Evolutionary conservation across 2,888 invertebrate genomes (phyloP).

Genomic region (Drosophila helvetica): DNA sequence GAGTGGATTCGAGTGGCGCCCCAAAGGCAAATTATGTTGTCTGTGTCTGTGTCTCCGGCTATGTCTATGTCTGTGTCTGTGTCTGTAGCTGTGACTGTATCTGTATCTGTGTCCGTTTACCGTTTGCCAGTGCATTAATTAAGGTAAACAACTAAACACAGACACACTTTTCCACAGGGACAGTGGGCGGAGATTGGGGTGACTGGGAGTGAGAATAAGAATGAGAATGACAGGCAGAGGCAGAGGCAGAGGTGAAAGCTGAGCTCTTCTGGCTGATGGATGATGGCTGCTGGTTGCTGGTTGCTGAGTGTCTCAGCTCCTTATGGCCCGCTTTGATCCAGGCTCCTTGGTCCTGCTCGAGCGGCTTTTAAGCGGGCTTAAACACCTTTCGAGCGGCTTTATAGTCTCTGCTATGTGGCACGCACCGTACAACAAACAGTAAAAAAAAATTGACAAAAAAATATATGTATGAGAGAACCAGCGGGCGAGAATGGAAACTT

Average conservation of each 20-base stretch:
- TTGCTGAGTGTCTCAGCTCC: neutral
- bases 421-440: slow-evolving; percentile 43
- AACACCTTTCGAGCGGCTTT: slow-evolving; percentile 58
- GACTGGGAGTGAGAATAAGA: neutral
- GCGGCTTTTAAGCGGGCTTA: slow-evolving; percentile 51
- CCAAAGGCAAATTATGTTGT: slow-evolving; percentile 65
- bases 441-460: slow-evolving; percentile 9
- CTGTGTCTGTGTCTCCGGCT: slow-evolving; percentile 3
- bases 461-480: too few species aligned
- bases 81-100: slow-evolving; percentile 16
- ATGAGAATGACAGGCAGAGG: neutral
- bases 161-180: slow-evolving; percentile 3
- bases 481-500: neutral
- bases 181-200: neutral
- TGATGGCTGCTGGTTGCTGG: neutral
- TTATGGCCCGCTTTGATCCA: slow-evolving; percentile 4
- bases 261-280: neutral
- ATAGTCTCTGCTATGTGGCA: slow-evolving; percentile 46
- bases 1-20: slow-evolving; percentile 17
- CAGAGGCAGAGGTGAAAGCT: neutral
- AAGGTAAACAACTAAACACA: slow-evolving; percentile 75
- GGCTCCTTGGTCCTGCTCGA: neutral
- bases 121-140: slow-evolving; percentile 69
- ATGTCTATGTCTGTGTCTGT: neutral
- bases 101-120: slow-evolving; percentile 31